Conservation (phyloP, 2,888 invertebrate species). For the Germaria angustata region DNA sequence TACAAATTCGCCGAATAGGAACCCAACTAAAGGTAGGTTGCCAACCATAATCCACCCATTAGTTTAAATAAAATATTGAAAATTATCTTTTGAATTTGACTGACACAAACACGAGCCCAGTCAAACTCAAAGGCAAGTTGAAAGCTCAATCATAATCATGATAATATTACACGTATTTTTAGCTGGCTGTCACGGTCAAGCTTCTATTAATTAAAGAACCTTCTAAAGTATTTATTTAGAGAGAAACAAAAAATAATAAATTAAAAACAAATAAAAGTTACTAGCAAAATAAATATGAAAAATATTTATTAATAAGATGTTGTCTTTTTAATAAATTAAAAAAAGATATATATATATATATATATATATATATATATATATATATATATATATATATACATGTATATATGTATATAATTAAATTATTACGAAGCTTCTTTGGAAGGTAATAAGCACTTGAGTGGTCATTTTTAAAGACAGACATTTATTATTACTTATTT, state of each 20-base stretch:
- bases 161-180: background rate
- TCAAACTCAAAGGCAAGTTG: slow-evolving; percentile 13
- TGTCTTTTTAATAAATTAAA: background rate
- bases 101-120: slow-evolving; percentile 31
- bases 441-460: background rate
- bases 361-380: too few relatives aligned
- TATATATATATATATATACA: too few relatives aligned
- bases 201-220: slow-evolving; percentile 44
- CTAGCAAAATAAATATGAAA: slow-evolving; percentile 1
- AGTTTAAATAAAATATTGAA: background rate
- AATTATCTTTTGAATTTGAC: slow-evolving; percentile 23
- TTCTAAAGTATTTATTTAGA: slow-evolving; percentile 26
- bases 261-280: slow-evolving; percentile 7
- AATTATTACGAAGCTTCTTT: background rate
- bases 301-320: slow-evolving; percentile 19
- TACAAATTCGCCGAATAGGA: too few relatives aligned
- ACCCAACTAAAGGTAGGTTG: too few relatives aligned
- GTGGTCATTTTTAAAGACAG: background rate
- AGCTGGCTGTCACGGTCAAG: slow-evolving; percentile 54
- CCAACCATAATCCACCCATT: too few relatives aligned
- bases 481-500: background rate
- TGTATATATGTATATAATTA: too few relatives aligned
- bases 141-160: background rate
- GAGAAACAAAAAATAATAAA: slow-evolving; percentile 1
- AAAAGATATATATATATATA: too few relatives aligned